Base-by-base conservation (phyloP, 1,140 invertebrate species). In the Laodelphax striatellus region DNA sequence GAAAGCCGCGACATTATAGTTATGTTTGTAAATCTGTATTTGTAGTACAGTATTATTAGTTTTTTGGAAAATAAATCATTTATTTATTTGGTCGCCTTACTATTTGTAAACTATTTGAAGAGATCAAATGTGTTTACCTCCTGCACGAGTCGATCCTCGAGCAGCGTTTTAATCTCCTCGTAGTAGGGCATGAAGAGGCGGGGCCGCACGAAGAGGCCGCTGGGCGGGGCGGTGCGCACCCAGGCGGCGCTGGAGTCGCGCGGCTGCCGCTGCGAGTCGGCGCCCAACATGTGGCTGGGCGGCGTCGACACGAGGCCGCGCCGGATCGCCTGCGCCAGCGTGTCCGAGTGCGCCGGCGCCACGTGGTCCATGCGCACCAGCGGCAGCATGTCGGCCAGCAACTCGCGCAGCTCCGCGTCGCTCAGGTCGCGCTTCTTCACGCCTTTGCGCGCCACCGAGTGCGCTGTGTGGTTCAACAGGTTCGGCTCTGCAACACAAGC, bases 121-220 rank as follows among this genome's bases (percentile, higher is more conserved):
- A n/a, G n/a, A n/a, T n/a, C n/a, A n/a, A n/a, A n/a, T n/a, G n/a
- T n/a, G n/a, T n/a, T n/a, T n/a, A 50, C 59, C 21, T 60, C 59
- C 41, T 60, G 59, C 19, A 87, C 81, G 69, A 88, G 78, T 68
- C 90, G 86, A 72, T 92, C 89, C 70, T 92, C 90, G 28, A 95
- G 78, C 63, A 93, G 75, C 57, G 82, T 79, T 80, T 94, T 94
- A 1, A 91, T 84, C 78, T 96, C 93, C 70, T 97, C 93, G 66
- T 92, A 90, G 72, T 95, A 95, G 14, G 93, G 93, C 79, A 90
- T 86, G 73, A 95, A 97, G 31, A 94, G 80, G 21, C 94, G 78
- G 50, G 93, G 91, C 65, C 88, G 82, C 0, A 92, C 83, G 74
- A 87, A 92, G 24, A 91, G 75, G 46, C 90, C 89, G 69, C 86